Evolutionary conservation across 2,888 invertebrate genomes (phyloP), one percentile per base, ranked within the genome.

Genomic region (Ormia ochracea): DNA sequence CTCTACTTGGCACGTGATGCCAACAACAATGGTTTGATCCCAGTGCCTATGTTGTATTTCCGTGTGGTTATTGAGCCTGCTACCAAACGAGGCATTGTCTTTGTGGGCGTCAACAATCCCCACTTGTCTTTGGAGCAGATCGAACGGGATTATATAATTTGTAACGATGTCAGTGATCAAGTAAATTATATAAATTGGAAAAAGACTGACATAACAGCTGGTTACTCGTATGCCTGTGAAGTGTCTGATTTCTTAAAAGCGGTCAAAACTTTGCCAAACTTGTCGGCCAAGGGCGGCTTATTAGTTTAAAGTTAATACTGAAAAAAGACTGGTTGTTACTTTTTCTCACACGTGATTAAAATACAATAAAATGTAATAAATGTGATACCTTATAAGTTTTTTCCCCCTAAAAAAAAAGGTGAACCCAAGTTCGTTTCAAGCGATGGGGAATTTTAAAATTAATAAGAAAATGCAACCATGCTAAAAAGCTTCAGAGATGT

Each of bases 41-140:
- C 92, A 0, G 91, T 92, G 7, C 93, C 93, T 1, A 90, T 89
- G 83, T 73, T 92, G n/a, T 92, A 90, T 79, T 93, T 92, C 91
- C 93, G 92, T 84, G 90, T 92, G 0, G 87, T 92, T 9, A 91
- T 92, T 80, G 90, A 93, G 69, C 89, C 90, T 2, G 77, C 78
- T 0, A 87, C 85, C 0, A 83, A 89, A 26, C 85, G 88, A 14
- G 93, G 92, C 2, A 88, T 92, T 21, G 93, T 91, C 9, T 89
- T 93, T 45, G 82, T 93, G 7, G 92, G 92, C 1, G 88, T 88
- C 0, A 90, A 90, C 79, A 90, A 90, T 85, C 89, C 89, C 1
- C 88, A 90, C 82, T 79, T 88, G 76, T 85, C 85, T 0, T 76
- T 85, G 70, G 86, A 82, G 3, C 84, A 89, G 75, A 87, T 87